phyloP scores from a whole-genome alignment of 2,888 invertebrate species.

The Philhelius pedissequus region DNA sequence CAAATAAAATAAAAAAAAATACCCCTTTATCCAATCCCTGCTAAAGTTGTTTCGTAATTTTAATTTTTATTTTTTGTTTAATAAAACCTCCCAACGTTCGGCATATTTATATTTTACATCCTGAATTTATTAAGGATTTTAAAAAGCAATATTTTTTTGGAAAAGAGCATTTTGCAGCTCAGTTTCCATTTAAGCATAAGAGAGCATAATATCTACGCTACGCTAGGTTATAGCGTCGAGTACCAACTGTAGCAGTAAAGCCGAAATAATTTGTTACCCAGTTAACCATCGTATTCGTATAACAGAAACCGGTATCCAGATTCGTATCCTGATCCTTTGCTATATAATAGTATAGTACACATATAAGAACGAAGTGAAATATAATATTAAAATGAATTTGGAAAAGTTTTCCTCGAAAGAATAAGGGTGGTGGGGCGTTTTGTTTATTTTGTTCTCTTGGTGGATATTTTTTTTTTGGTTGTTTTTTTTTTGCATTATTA shows the following conservation, averaged over 20 bases:
- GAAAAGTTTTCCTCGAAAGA: background rate
- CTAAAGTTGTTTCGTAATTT: background rate
- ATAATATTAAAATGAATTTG: constrained; percentile 7
- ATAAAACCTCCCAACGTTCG: background rate
- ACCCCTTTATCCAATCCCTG: background rate
- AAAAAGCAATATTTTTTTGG: background rate
- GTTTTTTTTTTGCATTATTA: background rate
- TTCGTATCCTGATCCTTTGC: background rate
- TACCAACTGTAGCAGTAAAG: background rate
- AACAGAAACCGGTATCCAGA: background rate
- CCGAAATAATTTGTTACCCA: background rate
- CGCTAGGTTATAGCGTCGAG: background rate
- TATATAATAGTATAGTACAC: too few relatives aligned
- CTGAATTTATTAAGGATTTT: constrained; percentile 10
- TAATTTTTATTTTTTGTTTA: background rate
- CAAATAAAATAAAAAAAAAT: background rate
- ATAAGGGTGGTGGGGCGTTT: background rate
- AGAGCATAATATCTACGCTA: background rate
- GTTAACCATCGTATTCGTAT: background rate
- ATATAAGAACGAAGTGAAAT: background rate
- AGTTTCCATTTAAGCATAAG: background rate
- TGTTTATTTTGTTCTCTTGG: background rate
- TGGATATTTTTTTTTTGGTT: background rate
- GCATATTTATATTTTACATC: background rate
- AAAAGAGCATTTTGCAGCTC: background rate